A percentile compares a stretch with the other conserved stretches of the same genome.
These are phyloP conservation scores for Oophaga pumilio DNA, from an alignment of 2,113 vertebrate genomes.

Conservation along the genomic window DNA sequence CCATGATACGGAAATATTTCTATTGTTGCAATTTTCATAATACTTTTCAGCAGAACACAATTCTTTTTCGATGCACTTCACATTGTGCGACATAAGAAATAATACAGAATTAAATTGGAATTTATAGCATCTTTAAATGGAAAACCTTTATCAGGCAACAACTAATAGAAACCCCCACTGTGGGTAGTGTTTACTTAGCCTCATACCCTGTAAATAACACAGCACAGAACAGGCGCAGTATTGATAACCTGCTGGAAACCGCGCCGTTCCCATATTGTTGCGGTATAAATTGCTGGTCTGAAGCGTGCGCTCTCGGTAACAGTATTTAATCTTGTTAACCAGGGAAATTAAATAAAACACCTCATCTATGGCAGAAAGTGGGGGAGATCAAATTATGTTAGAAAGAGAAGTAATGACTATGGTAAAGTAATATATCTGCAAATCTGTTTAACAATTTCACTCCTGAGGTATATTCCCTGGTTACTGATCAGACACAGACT, in stretches of 20 bases:
- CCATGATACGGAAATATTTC: background rate
- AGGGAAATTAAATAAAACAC: background rate
- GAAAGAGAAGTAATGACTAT: background rate
- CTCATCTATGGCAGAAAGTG: background rate
- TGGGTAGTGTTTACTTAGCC: conserved; percentile 30
- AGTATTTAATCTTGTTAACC: conserved; percentile 25
- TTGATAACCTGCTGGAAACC: conserved; percentile 38
- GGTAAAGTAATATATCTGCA: background rate
- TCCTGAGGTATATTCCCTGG: background rate
- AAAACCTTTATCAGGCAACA: conserved; percentile 19
- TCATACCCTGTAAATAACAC: conserved; percentile 6
- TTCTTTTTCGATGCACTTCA: background rate
- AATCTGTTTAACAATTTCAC: background rate
- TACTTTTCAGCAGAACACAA: background rate
- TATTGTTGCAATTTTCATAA: background rate
- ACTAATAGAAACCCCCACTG: conserved; percentile 35
- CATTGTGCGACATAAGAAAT: background rate
- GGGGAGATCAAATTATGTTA: background rate
- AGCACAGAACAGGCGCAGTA: conserved; percentile 5
- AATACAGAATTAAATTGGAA: background rate
- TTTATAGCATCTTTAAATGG: background rate
- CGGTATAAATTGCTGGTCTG: background rate
- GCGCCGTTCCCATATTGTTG: background rate
- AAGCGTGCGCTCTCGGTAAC: background rate
- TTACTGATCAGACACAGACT: too few relatives aligned